Evolutionary conservation across 2,888 invertebrate species (phyloP), one percentile per base, ranked within the genome.

Genomic region (Melipona beecheii): DNA sequence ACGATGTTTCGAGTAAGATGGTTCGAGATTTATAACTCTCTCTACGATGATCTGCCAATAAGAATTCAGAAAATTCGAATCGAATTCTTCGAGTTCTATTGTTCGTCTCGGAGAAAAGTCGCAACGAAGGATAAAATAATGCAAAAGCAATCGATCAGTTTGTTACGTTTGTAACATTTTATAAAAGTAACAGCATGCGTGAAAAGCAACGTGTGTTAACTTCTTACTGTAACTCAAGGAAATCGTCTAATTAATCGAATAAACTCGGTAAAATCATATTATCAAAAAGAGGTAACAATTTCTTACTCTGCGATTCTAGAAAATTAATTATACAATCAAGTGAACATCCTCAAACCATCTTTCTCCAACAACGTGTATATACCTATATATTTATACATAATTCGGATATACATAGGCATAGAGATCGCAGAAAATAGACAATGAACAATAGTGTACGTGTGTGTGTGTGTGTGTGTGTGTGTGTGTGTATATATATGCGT

Each of bases 381-480:
- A 64, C 31, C 36, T 24, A 21, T 79, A 31, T 81, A 64, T 78
- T 24, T 83, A 76, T 79, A 83, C 24, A 65, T 85, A 88, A 88
- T 88, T 86, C 80, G 88, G 75, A 79, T 75, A 86, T 64, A 86
- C 76, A 70, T 76, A 80, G 85, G 88, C 86, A 62, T 88, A 85
- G 88, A 88, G 85, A 86, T 87, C 88, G 88, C 88, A 83, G 87
- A 88, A 85, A 88, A 88, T 87, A 88, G 86, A 88, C 62, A 73
- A 54, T 69, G 80, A 68, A 81, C 74, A 80, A 68, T 80, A 56
- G 31, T 69, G 17, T 75, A 31, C 54, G 21, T 71, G n/a, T 58
- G 56, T 77, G 11, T 77, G 17, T 72, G 9, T 65, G 19, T 64
- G 15, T 56, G 21, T 68, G 50, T 76, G 21, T 71, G n/a, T 58